phyloP scores from a whole-genome alignment of 2,113 vertebrate genomes.

The Carollia perspicillata region DNA sequence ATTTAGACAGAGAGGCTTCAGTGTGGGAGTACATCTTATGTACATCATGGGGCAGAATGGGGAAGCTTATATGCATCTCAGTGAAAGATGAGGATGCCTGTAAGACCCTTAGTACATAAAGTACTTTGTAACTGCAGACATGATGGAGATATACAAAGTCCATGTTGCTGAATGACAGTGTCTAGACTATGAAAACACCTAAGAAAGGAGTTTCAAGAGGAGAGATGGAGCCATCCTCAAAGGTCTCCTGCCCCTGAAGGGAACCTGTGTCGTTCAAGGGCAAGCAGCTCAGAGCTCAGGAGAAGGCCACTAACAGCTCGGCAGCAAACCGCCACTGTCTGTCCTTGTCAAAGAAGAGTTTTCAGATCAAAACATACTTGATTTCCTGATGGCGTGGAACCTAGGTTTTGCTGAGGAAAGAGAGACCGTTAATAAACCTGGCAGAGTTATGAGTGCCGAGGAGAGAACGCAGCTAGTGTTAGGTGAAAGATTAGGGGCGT shows the following conservation, averaged over 20 bases:
- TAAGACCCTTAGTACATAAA: constrained; percentile 92
- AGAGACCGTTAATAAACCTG: neutral
- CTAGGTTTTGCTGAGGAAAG: neutral
- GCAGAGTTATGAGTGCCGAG: neutral
- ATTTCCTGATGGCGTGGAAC: neutral
- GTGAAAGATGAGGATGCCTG: constrained; percentile 90
- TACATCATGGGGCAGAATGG: constrained; percentile 92
- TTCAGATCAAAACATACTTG: neutral
- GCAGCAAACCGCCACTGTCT: neutral
- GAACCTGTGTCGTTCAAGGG: neutral
- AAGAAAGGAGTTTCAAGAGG: neutral
- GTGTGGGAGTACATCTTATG: constrained; percentile 89
- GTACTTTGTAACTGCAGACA: constrained; percentile 86
- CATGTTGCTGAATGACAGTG: neutral
- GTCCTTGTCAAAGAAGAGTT: neutral
- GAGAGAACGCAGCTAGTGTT: neutral
- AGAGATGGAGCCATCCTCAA: neutral
- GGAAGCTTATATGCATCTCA: constrained; percentile 87
- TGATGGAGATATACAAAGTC: constrained; percentile 72
- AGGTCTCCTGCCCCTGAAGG: neutral
- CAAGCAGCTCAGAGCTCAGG: neutral
- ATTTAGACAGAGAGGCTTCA: neutral
- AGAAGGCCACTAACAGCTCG: neutral
- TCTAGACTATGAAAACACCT: neutral
- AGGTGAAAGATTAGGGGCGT: neutral